Evolutionary conservation across 2,113 vertebrate genomes (phyloP).

Genomic region (Panthera uncia): DNA sequence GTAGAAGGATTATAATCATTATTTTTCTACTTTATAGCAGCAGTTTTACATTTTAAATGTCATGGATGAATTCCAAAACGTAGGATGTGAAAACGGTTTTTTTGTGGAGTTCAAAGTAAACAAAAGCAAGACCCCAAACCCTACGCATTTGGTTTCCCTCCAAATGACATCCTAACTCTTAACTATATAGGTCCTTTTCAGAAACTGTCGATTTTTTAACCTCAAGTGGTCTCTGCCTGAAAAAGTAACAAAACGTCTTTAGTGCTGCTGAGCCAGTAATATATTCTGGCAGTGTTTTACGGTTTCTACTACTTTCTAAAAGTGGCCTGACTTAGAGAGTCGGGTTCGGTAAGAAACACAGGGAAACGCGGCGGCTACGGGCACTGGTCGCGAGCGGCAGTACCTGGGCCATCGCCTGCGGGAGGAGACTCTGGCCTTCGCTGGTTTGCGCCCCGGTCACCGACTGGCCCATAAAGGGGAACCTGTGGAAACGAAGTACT

Average conservation of each 20-base stretch:
- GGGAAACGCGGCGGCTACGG: background rate
- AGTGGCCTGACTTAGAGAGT: background rate
- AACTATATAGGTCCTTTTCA: background rate
- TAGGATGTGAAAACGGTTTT: background rate
- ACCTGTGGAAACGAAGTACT: constrained; percentile 81
- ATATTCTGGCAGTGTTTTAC: background rate
- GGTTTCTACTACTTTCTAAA: background rate
- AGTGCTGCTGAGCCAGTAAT: background rate
- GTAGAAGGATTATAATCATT: background rate
- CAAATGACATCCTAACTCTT: background rate
- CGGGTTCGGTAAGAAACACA: background rate
- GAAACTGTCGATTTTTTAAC: background rate
- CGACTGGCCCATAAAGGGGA: constrained; percentile 90
- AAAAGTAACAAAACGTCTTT: background rate
- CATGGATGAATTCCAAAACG: background rate
- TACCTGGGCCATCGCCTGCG: constrained; percentile 89
- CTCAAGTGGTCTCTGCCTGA: background rate
- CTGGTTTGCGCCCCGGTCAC: constrained; percentile 80
- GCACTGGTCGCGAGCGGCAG: background rate
- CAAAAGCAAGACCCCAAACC: background rate
- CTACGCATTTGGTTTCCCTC: background rate
- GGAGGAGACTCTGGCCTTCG: constrained; percentile 85
- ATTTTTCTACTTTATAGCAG: background rate
- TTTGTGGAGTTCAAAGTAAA: background rate
- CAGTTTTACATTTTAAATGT: background rate